Conservation (phyloP, 23 tunicate species). For the Styela plicata region DNA sequence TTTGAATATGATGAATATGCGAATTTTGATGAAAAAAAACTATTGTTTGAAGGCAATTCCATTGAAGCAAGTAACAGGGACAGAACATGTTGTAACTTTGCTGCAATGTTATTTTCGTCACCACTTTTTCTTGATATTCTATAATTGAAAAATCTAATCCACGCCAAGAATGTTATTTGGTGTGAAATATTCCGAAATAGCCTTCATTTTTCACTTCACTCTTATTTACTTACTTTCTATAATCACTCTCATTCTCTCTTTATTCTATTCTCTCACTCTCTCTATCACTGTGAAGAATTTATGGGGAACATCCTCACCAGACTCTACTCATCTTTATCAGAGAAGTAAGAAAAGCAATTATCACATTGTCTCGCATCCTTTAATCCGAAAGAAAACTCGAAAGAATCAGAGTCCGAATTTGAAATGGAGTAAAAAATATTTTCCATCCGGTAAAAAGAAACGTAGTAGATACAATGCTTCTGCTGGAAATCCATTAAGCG, state of each 20-base stretch:
- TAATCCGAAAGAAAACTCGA: constrained; percentile 8
- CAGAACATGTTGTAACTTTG: no score
- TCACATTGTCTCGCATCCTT: constrained; percentile 29
- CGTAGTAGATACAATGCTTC: not conserved
- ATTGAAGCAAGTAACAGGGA: no score
- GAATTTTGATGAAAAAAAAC: no score
- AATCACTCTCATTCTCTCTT: not conserved
- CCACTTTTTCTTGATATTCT: no score
- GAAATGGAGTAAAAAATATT: constrained; percentile 24
- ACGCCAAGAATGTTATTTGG: no score
- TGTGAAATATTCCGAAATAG: no score
- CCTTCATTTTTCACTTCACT: no score
- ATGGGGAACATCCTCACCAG: constrained; percentile 4
- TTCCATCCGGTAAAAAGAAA: not conserved
- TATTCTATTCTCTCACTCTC: constrained; percentile 5
- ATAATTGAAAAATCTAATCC: no score
- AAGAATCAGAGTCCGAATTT: not conserved
- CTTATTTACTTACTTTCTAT: not conserved
- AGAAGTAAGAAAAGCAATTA: constrained; percentile 15
- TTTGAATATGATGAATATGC: no score
- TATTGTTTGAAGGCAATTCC: no score
- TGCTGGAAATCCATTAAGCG: not conserved
- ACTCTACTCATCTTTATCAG: not conserved
- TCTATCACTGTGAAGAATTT: not conserved
- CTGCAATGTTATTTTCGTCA: no score